Evolutionary conservation across 2,113 vertebrate genomes (phyloP).

Genomic region (Orycteropus afer): DNA sequence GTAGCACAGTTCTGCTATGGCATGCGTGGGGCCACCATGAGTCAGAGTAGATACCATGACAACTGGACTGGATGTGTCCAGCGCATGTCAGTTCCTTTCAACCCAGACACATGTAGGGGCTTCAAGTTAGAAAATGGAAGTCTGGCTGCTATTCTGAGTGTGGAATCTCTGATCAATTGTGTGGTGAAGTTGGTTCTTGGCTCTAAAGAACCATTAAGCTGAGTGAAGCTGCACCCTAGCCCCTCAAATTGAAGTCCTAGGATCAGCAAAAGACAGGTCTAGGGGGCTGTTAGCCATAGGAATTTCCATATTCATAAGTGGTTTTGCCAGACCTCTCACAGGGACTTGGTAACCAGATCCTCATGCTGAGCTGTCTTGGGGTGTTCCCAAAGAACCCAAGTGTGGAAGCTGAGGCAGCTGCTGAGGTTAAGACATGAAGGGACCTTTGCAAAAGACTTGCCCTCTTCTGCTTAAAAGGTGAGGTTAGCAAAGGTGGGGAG

Average conservation of each 20-base stretch:
- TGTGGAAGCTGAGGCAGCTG: fast-evolving
- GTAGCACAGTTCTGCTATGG: neutral
- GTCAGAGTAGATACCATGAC: neutral
- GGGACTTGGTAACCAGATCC: neutral
- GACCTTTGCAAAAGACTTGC: neutral
- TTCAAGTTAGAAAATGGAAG: too few relatives aligned
- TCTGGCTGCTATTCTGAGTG: neutral
- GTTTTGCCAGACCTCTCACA: neutral
- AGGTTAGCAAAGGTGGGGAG: neutral
- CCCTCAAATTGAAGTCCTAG: neutral
- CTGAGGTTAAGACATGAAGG: neutral
- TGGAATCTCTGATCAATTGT: neutral
- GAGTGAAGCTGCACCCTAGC: neutral
- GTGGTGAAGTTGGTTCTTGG: neutral
- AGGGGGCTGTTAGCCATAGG: fast-evolving
- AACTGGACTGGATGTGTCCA: neutral
- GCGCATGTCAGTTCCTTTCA: fast-evolving
- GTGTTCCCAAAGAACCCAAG: fast-evolving
- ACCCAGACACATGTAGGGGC: too few relatives aligned
- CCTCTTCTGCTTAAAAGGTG: neutral
- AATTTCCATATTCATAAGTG: fast-evolving
- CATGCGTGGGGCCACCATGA: neutral
- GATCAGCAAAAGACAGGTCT: neutral
- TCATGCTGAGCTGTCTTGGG: fast-evolving
- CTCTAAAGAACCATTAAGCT: neutral